Conservation (phyloP, 1,140 invertebrate genomes). For the Drosophila nigromelanica region DNA sequence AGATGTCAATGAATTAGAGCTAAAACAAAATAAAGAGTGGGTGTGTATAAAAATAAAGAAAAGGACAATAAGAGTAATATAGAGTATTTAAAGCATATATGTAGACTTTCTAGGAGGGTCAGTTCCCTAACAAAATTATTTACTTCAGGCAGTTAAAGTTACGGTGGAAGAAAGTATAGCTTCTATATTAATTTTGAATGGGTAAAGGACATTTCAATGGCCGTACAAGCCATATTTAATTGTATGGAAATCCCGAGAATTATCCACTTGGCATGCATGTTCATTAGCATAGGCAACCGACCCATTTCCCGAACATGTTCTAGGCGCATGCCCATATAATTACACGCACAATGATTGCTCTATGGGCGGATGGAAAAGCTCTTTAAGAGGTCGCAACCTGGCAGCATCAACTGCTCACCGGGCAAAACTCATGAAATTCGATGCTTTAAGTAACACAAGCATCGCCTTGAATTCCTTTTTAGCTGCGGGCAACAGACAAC, state of each 20-base stretch:
- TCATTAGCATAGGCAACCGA: conserved; percentile 24
- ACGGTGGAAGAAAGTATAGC: too few relatives aligned
- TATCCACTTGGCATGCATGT: conserved; percentile 23
- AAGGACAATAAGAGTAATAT: background rate
- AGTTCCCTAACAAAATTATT: too few relatives aligned
- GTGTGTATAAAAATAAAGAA: background rate
- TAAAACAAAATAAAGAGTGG: too few relatives aligned
- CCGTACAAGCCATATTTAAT: too few relatives aligned
- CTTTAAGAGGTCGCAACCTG: conserved; percentile 72
- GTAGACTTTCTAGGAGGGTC: too few relatives aligned
- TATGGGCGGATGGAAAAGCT: conserved; percentile 26
- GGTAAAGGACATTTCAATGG: too few relatives aligned
- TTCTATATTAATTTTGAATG: too few relatives aligned
- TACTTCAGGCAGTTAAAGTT: too few relatives aligned
- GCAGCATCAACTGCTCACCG: conserved; percentile 4
- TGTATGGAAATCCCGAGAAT: too few relatives aligned
- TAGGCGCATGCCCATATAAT: conserved; percentile 72
- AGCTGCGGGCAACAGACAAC: conserved; percentile 53
- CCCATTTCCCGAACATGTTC: conserved; percentile 36
- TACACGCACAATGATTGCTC: conserved; percentile 77
- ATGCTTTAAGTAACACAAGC: conserved; percentile 64
- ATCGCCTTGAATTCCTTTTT: conserved; percentile 73
- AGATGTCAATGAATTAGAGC: background rate
- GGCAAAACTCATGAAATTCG: conserved; percentile 73
- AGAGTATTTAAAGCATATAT: too few relatives aligned